Percentiles rank a stretch among this genome's conserved stretches.
Conservation (phyloP, 2,113 vertebrate genomes). For the Myotis lucifugus region DNA sequence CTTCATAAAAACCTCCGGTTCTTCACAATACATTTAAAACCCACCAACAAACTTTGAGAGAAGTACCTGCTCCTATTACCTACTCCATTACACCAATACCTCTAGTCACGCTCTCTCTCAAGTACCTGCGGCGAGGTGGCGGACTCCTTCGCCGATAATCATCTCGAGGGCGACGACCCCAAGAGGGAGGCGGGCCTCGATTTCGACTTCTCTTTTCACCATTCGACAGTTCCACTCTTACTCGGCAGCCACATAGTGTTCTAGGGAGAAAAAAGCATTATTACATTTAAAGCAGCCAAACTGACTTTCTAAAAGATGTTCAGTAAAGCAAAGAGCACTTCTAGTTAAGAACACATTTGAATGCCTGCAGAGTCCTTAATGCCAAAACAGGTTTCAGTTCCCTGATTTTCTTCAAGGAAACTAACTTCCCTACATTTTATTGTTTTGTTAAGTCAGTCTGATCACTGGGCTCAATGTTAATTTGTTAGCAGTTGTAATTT, state of each 20-base stretch:
- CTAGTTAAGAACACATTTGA: neutral
- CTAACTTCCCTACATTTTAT: neutral
- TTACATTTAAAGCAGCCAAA: neutral
- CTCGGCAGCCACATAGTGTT: conserved; percentile 94
- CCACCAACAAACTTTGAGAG: conserved; percentile 84
- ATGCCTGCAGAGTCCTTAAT: neutral
- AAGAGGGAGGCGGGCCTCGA: conserved; percentile 94
- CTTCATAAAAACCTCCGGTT: conserved; percentile 67
- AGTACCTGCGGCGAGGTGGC: conserved; percentile 94
- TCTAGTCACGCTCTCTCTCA: conserved; percentile 65
- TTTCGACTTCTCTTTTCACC: conserved; percentile 96
- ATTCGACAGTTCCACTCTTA: conserved; percentile 96
- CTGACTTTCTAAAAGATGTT: neutral
- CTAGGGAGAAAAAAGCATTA: conserved; percentile 77
- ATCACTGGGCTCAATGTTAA: neutral
- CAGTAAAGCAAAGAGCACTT: neutral
- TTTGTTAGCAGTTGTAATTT: neutral
- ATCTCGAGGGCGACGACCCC: conserved; percentile 94
- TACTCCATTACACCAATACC: conserved; percentile 80
- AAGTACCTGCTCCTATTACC: conserved; percentile 85
- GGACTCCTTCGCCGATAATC: conserved; percentile 94
- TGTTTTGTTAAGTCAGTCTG: neutral
- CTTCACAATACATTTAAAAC: conserved; percentile 78
- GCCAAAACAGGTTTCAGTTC: neutral
- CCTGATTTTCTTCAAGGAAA: neutral